Base-by-base conservation (phyloP, 2,888 invertebrate species). In the Phragmatobia fuliginosa region DNA sequence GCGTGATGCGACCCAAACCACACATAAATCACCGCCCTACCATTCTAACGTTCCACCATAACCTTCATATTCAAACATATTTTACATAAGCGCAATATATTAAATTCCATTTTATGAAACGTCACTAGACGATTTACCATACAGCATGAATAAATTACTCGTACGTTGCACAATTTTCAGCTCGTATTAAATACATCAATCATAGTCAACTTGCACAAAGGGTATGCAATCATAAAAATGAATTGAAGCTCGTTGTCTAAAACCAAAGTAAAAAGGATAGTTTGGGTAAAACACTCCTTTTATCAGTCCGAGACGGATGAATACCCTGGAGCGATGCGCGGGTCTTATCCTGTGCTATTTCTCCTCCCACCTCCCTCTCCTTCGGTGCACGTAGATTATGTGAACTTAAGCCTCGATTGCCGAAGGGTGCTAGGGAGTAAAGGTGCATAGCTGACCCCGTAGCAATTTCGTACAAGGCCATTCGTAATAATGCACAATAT, bases 11-110 rank as follows among this genome's bases (percentile, higher is more conserved):
- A 67, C 75, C 76, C 70, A 73, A 70, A 74, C 75, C 75, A 70
- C 79, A 77, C 75, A 80, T 80, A 77, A 82, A 79, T 80, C 74
- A 80, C 70, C 67, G 63, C 71, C 70, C 70, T 72, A 74, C 76
- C 66, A 72, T 74, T 71, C 62, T 65, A 62, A 65, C 75, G 62
- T 73, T 66, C 81, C 76, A 71, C 68, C 72, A 76, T 61, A 68
- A 66, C 67, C 68, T 68, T 70, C 71, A 79, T 79, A 76, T 74
- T 68, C 73, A 62, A 73, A 74, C 72, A 74, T 63, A 78, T 83
- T 85, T 85, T 81, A 85, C 82, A 86, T 87, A 88, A 86, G 86
- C 82, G 84, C 83, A 84, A 90, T 86, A 88, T 90, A 91, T 91
- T 91, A 90, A 90, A 91, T 91, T 91, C 89, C 88, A 80, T 79